Evolutionary conservation across 2,797 vertebrate genomes (phyloP), one percentile per base, ranked within the genome.

Genomic region (Falco concolor): DNA sequence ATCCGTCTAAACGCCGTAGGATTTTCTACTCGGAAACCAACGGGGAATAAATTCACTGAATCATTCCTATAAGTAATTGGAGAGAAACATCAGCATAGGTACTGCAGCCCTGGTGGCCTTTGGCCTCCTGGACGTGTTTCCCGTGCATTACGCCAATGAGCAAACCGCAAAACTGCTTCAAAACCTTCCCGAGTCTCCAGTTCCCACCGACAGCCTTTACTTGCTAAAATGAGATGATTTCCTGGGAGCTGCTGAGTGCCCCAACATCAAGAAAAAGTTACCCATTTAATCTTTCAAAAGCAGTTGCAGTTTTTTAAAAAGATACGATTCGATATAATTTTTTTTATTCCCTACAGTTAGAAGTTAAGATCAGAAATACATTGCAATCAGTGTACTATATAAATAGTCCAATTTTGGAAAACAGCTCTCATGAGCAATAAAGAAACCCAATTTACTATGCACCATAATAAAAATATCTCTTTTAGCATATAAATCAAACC

Each of bases 341-440:
- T 36, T 89, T 88, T 85, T 49, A 87, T 78, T 77, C 34, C 49
- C 80, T n/a, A 13, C 64, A 75, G 69, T 96, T 63, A 91, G 91
- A 36, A 70, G 67, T 69, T 68, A 59, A 60, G 75, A 79, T 88
- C 27, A 52, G 85, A 87, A 95, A 86, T 59, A 63, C 86, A 52
- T 3, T 28, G 85, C 90, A 95, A 95, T 95, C 95, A 96, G 84
- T 24, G 78, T 27, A 40, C 80, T 73, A 15, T 47, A 93, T 94
- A 97, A 97, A 96, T 92, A 95, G 87, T 90, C 90, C 95, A 84
- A 90, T 97, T 97, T 97, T 88, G 85, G 90, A n/a, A 90, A 97
- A 96, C 65, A 64, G 94, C 88, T 93, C 94, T 97, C 95, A 95
- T 50, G 93, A 95, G 94, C 95, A 95, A 95, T 96, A 96, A 95